Evolutionary conservation across 2,888 invertebrate genomes (phyloP), one percentile per base, ranked within the genome.

Genomic region (Dryobota labecula): DNA sequence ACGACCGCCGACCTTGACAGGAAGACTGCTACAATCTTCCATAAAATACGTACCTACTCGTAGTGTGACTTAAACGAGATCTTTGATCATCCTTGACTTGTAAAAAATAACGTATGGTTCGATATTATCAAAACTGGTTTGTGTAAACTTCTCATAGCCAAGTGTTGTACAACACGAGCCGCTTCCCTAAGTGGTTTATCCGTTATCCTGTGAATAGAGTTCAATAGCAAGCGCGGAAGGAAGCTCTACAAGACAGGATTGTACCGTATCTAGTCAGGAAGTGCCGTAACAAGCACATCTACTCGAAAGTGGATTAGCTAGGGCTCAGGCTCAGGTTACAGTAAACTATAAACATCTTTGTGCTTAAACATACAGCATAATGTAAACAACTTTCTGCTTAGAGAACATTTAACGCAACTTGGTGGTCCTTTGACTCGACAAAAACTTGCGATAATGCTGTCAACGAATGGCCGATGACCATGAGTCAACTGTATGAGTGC

Each of bases 251-350:
- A 90, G 85, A 84, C 84, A 87, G 89, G 89, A 90, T 90, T 91
- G 89, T 89, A 86, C 88, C 89, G 82, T 95, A 94, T 95, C 95
- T 94, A 93, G 88, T 82, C 92, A 93, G 95, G 94, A 95, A 94
- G 91, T 91, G 89, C 86, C 87, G 92, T 90, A 89, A 89, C 88
- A 74, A 87, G 87, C 84, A 86, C 84, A 89, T 90, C 87, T 90
- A 91, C 90, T 90, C 91, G 87, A 89, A 89, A 90, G 86, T 88
- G 88, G 92, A 93, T 94, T 92, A 93, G 91, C 86, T 85, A 84
- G 83, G 90, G 91, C 92, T 92, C 87, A 92, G 84, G 86, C 84
- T 93, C 89, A 86, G 74, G 89, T 93, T 92, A 89, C 91, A 89
- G 76, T 85, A 87, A 88, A 89, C 86, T 88, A 84, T 88, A 90